Base-by-base conservation (phyloP, 2,888 invertebrate genomes). In the Diplazon laetatorius region DNA sequence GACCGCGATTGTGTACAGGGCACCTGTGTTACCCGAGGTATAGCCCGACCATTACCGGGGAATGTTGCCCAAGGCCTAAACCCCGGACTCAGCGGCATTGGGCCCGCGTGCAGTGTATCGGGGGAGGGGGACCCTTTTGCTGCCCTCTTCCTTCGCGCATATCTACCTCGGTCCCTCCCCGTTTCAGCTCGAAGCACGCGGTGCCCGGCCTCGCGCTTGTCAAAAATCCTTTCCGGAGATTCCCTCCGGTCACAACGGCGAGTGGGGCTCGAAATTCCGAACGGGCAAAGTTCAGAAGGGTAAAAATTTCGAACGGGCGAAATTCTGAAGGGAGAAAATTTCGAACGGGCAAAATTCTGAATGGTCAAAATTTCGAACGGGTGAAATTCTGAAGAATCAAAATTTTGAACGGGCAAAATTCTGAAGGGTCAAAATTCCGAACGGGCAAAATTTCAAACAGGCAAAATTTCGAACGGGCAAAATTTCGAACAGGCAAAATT, bases 21-120 rank as follows among this genome's bases (percentile, higher is more conserved):
- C 90, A 90, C 89, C 90, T 90, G 90, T 89, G 90, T 90, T 90
- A 90, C 89, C 87, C 90, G 85, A 87, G 88, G 88, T 87, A 87
- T 86, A 88, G 86, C 87, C 89, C 87, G 84, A 86, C 88, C 87
- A 90, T 90, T 90, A 90, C 87, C 86, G 87, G 85, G 85, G 90
- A 90, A 90, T 90, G 89, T 87, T 89, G 89, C 89, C 88, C 88
- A 83, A 86, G 85, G 89, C 88, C 88, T 87, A 87, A 55, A 88
- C 86, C 85, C 86, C 84, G 86, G 78, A 68, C 78, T 68, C 62
- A 44, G 18, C 57, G 46, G 69, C 72, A 60, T 69, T 68, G 77
- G 48, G 59, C 63, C 76, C 75, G 68, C 62, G 66, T 46, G 66
- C 70, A 66, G 37, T 50, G 22, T 57, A 50, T 57, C 78, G 65